Conservation (phyloP, 2,113 vertebrate genomes). For the Uria lomvia region DNA sequence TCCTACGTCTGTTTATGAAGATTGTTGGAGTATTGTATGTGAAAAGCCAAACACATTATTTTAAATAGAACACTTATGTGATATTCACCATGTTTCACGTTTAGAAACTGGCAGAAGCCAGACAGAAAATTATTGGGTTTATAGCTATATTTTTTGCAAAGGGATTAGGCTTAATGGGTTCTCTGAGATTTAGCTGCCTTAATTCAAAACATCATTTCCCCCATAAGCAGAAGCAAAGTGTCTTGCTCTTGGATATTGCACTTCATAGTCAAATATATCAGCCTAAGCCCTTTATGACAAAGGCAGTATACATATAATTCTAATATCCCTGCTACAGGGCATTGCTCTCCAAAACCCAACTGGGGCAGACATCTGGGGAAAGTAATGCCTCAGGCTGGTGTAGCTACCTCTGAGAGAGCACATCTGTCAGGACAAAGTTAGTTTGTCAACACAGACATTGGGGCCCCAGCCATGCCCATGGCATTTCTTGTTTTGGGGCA, state of each 20-base stretch:
- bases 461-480: neutral
- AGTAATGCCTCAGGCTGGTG: neutral
- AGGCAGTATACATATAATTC: neutral
- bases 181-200: neutral
- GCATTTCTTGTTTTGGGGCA: neutral
- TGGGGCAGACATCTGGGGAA: neutral
- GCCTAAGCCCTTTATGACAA: neutral
- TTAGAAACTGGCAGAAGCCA: neutral
- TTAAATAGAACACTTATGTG: neutral
- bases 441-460: neutral
- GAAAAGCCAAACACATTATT: neutral
- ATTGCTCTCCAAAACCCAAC: neutral
- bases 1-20: neutral
- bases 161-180: neutral
- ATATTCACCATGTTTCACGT: neutral
- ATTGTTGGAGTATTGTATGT: neutral
- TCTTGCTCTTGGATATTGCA: neutral
- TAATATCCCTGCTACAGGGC: neutral
- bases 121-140: neutral
- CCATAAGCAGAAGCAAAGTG: neutral
- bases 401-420: neutral
- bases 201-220: neutral
- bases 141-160: neutral
- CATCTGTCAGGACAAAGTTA: neutral
- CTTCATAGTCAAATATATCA: neutral